phyloP scores from a whole-genome alignment of 2,797 vertebrate genomes.

The Megalops cyprinoides region DNA sequence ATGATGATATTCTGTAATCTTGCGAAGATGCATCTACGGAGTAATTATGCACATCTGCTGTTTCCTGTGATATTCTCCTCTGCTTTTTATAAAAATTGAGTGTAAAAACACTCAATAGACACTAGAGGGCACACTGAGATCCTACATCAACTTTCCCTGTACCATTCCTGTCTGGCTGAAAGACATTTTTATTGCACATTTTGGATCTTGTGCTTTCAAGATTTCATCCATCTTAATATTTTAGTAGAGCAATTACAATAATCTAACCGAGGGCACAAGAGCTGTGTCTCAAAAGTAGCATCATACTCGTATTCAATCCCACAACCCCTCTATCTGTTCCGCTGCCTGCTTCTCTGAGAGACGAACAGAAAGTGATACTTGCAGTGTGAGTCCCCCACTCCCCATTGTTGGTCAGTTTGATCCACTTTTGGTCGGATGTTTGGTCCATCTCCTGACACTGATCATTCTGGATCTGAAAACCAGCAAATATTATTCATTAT shows the following conservation, averaged over 20 bases:
- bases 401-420: constrained; percentile 86
- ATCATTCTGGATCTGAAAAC: constrained; percentile 92
- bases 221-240: too few relatives aligned
- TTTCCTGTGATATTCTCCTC: neutral
- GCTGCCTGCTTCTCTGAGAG: neutral
- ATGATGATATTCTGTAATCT: neutral
- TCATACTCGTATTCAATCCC: neutral
- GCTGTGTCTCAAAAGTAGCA: neutral
- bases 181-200: neutral
- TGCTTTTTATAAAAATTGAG: neutral
- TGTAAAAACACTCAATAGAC: neutral
- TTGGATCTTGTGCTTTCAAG: neutral
- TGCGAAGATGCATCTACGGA: too few relatives aligned
- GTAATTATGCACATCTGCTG: neutral
- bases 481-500: neutral
- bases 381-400: constrained; percentile 91
- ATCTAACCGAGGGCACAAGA: too few relatives aligned
- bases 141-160: neutral
- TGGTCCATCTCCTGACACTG: constrained; percentile 95
- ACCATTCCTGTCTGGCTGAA: neutral
- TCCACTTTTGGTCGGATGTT: constrained; percentile 85
- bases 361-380: neutral
- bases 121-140: constrained; percentile 19
- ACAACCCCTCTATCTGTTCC: neutral
- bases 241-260: too few relatives aligned